phyloP scores from a whole-genome alignment of 2,113 vertebrate species.

The Morone chrysops region DNA sequence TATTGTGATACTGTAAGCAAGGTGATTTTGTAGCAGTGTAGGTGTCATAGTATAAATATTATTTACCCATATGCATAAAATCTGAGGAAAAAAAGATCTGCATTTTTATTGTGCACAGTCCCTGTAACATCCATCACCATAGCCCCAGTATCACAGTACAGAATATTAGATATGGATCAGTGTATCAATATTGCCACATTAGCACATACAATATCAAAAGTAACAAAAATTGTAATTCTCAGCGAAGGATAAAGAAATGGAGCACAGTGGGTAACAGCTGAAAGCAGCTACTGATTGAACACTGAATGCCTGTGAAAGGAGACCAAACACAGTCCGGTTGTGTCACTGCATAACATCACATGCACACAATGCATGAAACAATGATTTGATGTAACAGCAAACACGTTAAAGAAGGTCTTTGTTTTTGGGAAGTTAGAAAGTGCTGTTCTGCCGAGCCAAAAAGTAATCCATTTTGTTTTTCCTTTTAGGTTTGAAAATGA shows the following conservation, averaged over 20 bases:
- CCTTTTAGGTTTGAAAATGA: slow-evolving; percentile 64
- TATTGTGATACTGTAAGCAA: too few relatives aligned
- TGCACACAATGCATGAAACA: not conserved
- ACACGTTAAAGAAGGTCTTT: not conserved
- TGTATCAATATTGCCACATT: not conserved
- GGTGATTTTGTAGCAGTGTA: too few relatives aligned
- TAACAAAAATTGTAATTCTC: not conserved
- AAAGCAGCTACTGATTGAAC: not conserved
- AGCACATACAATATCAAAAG: not conserved
- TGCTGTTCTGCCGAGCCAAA: slow-evolving; percentile 71
- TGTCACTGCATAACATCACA: not conserved
- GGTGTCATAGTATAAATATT: too few relatives aligned
- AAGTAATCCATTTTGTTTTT: slow-evolving; percentile 68
- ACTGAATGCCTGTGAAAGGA: not conserved
- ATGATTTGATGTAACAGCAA: not conserved
- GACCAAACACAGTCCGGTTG: not conserved
- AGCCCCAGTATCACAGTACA: too few relatives aligned
- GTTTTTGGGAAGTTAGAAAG: slow-evolving; percentile 32
- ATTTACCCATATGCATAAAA: too few relatives aligned
- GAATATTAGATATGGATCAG: too few relatives aligned
- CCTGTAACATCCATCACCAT: not conserved
- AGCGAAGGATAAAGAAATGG: not conserved
- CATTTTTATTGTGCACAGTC: too few relatives aligned
- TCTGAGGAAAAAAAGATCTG: not conserved
- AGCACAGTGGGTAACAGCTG: not conserved